Evolutionary conservation across 1,140 invertebrate genomes (phyloP).

Genomic region (Ridgeia piscesae): DNA sequence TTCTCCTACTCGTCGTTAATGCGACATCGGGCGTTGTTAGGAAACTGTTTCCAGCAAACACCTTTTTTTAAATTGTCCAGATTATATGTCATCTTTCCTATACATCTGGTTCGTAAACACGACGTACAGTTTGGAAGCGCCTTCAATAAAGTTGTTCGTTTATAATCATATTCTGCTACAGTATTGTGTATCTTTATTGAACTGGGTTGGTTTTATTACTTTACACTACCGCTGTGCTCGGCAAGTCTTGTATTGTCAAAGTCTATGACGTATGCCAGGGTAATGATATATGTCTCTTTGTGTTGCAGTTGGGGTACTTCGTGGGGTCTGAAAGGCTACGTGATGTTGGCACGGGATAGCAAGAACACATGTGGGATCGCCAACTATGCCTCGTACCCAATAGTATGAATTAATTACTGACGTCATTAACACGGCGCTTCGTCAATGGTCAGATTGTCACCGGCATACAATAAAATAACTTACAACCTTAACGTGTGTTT

Average conservation of each 20-base stretch:
- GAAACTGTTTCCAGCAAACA: no score
- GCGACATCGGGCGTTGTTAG: neutral
- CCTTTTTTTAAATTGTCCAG: no score
- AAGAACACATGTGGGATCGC: conserved; percentile 57
- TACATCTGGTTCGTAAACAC: no score
- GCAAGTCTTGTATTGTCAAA: neutral
- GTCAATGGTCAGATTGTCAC: neutral
- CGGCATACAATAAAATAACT: neutral
- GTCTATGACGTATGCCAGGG: neutral
- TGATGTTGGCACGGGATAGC: conserved; percentile 60
- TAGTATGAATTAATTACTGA: neutral
- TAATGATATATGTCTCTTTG: neutral
- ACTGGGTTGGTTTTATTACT: no score
- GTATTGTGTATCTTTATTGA: no score
- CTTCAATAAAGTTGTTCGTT: no score
- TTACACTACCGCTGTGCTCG: neutral
- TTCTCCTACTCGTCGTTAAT: no score
- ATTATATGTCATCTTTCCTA: no score
- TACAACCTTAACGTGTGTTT: neutral
- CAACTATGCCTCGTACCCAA: conserved; percentile 20
- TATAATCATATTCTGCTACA: no score
- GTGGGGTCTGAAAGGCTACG: conserved; percentile 64
- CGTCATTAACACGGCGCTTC: neutral
- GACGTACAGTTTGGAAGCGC: no score
- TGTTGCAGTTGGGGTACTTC: conserved; percentile 31